Conservation (phyloP, 2,888 invertebrate species). For the Thecophora atra region DNA sequence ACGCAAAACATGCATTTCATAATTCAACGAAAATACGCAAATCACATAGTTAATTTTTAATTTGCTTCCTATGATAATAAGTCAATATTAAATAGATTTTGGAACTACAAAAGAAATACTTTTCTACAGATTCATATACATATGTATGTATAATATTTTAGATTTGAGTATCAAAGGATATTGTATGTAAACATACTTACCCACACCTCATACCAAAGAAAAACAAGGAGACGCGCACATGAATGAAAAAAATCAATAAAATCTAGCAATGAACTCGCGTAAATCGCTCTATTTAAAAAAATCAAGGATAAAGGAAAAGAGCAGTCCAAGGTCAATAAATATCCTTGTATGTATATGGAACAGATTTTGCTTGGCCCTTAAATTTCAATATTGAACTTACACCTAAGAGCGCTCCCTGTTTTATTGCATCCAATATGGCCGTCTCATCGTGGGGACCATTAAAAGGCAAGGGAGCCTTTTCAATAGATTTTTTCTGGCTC, state of each 20-base stretch:
- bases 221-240: neutral
- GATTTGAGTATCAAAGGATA: no score
- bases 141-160: no score
- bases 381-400: constrained; percentile 50
- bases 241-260: neutral
- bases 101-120: no score
- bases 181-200: no score
- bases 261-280: neutral
- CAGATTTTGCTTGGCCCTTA: neutral
- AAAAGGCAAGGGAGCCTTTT: constrained; percentile 74
- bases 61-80: no score
- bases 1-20: no score
- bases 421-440: constrained; percentile 49
- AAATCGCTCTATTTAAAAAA: constrained; percentile 42
- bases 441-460: constrained; percentile 45
- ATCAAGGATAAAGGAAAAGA: constrained; percentile 36
- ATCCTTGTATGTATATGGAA: neutral
- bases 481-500: constrained; percentile 74
- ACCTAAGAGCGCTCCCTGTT: constrained; percentile 51
- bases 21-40: no score
- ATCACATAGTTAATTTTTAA: no score
- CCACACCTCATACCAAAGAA: no score
- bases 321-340: constrained; percentile 39
- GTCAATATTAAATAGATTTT: no score
- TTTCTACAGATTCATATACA: no score